phyloP scores from a whole-genome alignment of 2,797 vertebrate species.

The Melanotaenia parkinsoni region DNA sequence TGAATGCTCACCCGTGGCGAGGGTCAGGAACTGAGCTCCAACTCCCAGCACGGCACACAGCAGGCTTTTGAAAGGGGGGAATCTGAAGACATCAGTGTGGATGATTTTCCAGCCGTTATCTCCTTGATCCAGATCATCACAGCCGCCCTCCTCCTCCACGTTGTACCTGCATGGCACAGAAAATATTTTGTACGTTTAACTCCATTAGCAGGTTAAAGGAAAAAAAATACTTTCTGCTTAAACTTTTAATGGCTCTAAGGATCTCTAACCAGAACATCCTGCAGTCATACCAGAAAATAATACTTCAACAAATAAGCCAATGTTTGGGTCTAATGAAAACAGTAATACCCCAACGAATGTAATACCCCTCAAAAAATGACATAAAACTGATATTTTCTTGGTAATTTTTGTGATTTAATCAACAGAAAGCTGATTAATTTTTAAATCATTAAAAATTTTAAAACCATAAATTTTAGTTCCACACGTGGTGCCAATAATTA shows the following conservation, averaged over 20 bases:
- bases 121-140: conserved; percentile 92
- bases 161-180: conserved; percentile 85
- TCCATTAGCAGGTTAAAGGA: not conserved
- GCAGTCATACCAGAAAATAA: not conserved
- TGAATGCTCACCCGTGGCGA: conserved; percentile 86
- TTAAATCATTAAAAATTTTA: not conserved
- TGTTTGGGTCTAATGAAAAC: not conserved
- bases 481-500: not conserved
- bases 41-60: conserved; percentile 91
- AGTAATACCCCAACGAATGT: not conserved
- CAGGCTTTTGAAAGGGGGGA: conserved; percentile 90
- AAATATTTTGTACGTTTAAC: not conserved
- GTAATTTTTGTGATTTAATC: not conserved
- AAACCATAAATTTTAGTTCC: not conserved
- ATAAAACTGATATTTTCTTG: not conserved
- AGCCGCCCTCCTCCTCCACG: conserved; percentile 89
- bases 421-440: not conserved
- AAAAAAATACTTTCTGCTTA: not conserved
- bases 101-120: conserved; percentile 98
- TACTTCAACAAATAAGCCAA: not conserved
- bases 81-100: conserved; percentile 94
- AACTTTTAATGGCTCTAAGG: not conserved
- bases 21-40: conserved; percentile 92
- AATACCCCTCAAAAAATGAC: not conserved
- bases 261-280: too few species aligned